Conservation (phyloP, 2,113 vertebrate species). For the Chamaea fasciata region DNA sequence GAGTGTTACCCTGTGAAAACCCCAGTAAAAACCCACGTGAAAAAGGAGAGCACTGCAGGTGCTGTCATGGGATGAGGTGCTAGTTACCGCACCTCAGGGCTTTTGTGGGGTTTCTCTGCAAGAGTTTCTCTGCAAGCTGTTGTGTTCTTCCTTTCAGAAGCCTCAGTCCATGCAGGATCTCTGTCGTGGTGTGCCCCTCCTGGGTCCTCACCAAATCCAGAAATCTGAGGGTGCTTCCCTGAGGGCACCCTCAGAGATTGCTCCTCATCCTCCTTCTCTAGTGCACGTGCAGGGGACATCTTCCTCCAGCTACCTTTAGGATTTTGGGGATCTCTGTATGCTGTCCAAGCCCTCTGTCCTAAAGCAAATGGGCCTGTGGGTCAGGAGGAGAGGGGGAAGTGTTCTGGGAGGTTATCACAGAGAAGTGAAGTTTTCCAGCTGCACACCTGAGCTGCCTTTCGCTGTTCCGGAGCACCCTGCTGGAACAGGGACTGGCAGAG, state of each 20-base stretch:
- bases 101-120: neutral
- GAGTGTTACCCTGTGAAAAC: neutral
- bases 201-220: neutral
- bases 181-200: neutral
- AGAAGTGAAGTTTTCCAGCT: neutral
- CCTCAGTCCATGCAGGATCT: rapidly evolving
- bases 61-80: neutral
- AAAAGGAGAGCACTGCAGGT: neutral
- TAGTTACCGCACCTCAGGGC: neutral
- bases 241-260: neutral
- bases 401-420: neutral
- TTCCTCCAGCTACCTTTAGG: neutral
- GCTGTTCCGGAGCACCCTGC: rapidly evolving
- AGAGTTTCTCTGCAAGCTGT: neutral
- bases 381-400: neutral
- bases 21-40: rapidly evolving
- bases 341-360: neutral
- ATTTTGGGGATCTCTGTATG: neutral
- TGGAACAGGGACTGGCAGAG: neutral
- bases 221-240: neutral
- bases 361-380: neutral
- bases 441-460: rapidly evolving
- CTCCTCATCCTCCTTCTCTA: neutral
- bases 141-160: neutral
- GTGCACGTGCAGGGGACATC: rapidly evolving